Conservation (phyloP, 2,797 vertebrate genomes). For the Lophura swinhoii region DNA sequence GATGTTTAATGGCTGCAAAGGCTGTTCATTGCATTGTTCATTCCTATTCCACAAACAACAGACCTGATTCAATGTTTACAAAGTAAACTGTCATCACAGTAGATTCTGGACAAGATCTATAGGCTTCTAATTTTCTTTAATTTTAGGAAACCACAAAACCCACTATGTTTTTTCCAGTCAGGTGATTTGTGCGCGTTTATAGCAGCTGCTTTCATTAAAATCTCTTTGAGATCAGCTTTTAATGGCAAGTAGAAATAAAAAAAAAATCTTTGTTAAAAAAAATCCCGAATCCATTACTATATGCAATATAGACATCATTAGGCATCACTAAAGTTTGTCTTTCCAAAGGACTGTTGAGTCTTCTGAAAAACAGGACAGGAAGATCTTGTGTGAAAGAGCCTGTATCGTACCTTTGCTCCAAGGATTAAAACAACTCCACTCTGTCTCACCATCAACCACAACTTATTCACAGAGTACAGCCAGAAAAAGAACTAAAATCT, state of each 20-base stretch:
- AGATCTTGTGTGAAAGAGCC: neutral
- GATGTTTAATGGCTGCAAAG: neutral
- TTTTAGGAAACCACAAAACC: neutral
- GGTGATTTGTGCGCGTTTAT: neutral
- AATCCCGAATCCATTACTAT: neutral
- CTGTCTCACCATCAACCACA: fast-evolving
- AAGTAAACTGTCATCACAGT: neutral
- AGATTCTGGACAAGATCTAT: neutral
- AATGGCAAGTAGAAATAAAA: neutral
- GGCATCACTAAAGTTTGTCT: neutral
- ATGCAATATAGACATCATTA: neutral
- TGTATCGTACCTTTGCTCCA: fast-evolving
- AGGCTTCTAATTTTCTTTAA: neutral
- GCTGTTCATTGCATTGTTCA: neutral
- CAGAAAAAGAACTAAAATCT: neutral
- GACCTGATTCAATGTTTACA: neutral
- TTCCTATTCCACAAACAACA: neutral
- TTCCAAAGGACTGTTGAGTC: neutral
- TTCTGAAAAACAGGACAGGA: neutral
- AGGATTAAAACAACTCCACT: neutral
- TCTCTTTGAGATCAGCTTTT: neutral
- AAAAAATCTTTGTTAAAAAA: neutral
- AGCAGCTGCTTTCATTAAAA: neutral
- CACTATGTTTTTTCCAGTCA: neutral
- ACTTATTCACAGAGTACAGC: neutral